Conservation (phyloP, 2,113 vertebrate genomes). For the Ophthalmolycus amberensis region DNA sequence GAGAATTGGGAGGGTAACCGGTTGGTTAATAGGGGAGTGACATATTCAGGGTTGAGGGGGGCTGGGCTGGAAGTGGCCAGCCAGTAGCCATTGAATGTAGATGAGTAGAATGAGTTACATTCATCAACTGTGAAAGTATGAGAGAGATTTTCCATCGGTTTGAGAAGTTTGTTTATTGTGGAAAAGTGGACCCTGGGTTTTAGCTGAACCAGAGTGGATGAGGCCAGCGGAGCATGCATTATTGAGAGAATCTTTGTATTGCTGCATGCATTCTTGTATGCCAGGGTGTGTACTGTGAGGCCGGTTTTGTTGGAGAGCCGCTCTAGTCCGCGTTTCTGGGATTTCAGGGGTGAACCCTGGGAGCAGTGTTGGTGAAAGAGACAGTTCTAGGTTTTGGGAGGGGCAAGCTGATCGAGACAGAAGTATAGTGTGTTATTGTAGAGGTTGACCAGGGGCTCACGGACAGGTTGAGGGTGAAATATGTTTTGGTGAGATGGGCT, state of each 20-base stretch:
- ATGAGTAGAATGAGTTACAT: neutral
- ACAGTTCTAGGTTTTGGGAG: too few species aligned
- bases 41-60: neutral
- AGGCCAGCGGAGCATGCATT: too few species aligned
- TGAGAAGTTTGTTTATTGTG: neutral
- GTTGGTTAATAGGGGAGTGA: neutral
- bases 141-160: neutral
- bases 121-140: neutral
- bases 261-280: neutral
- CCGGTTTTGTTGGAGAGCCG: neutral
- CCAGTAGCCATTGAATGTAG: neutral
- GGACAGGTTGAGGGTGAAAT: neutral
- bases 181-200: neutral
- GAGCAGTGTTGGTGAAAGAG: too few species aligned
- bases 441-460: neutral
- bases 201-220: too few species aligned
- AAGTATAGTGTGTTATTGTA: neutral
- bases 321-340: neutral
- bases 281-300: neutral
- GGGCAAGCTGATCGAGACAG: neutral
- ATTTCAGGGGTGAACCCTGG: neutral
- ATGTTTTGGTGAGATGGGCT: neutral
- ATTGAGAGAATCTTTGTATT: neutral
- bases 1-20: neutral
- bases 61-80: neutral